Base-by-base conservation (phyloP, 92 coral and sea anemone species). In the Desmophyllum pertusum region DNA sequence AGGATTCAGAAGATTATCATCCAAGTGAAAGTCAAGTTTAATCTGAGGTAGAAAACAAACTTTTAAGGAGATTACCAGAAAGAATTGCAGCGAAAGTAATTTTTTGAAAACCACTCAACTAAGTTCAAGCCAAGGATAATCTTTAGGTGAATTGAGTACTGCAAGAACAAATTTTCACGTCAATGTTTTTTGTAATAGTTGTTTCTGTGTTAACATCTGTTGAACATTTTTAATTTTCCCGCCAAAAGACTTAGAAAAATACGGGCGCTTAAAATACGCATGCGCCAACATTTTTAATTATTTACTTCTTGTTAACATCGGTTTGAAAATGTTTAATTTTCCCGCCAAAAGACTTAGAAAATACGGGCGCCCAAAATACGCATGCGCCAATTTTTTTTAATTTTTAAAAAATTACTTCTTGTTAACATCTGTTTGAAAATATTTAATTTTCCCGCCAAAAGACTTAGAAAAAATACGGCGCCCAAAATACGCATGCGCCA, bases 351-450 rank as follows among this genome's bases (percentile, higher is more conserved):
- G n/a, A n/a, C n/a, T n/a, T n/a, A n/a, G n/a, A 46, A 57, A 59
- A 59, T 59, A 59, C 66, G 31, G 30, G 66, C 66, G 66, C 66
- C 66, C 66, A 59, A 68, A 66, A 68, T 68, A 68, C 73, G 73
- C 73, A 68, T 68, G 73, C 73, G 73, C 73, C 73, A 17, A 27
- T 31, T 36, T 68, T 68, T 68, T 67, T 67, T 67, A 1, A 61
- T n/a, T n/a, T n/a, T n/a, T n/a, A n/a, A n/a, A n/a, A 43, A 43
- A 8, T 8, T 2, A 43, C 11, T 43, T 7, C 48, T 43, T n/a
- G n/a, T n/a, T n/a, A n/a, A n/a, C n/a, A n/a, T n/a, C n/a, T n/a
- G n/a, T n/a, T n/a, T n/a, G n/a, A n/a, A n/a, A n/a, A n/a, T n/a
- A n/a, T n/a, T n/a, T n/a, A n/a, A n/a, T n/a, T n/a, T n/a, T n/a